phyloP scores from a whole-genome alignment of 2,113 vertebrate genomes.

The Uria aalge region DNA sequence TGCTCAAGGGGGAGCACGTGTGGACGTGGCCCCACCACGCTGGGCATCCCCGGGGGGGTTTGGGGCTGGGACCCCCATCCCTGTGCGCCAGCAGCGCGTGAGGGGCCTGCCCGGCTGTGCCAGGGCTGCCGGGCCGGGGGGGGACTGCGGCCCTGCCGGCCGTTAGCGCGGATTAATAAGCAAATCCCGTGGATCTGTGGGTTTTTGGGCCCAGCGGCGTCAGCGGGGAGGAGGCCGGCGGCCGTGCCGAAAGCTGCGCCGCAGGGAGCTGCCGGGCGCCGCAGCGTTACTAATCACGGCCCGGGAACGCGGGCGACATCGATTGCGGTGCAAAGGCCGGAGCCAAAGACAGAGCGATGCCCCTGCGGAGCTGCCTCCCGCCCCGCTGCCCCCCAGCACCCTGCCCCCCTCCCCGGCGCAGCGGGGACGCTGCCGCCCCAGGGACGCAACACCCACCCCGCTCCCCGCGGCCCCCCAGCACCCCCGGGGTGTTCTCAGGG shows the following conservation, averaged over 20 bases:
- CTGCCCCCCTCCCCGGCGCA: not conserved
- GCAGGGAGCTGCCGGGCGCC: slow-evolving; percentile 13
- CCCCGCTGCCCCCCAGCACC: not conserved
- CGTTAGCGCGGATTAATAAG: not conserved
- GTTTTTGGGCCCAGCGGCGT: not conserved
- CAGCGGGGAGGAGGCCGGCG: not conserved
- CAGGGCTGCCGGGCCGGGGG: not conserved
- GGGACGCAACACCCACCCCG: rapidly evolving
- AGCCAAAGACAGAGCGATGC: not conserved
- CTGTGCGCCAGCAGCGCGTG: rapidly evolving
- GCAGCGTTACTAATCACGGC: slow-evolving; percentile 40
- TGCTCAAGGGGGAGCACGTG: not conserved
- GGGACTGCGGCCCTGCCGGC: not conserved
- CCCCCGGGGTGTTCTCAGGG: not conserved
- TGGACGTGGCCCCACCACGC: rapidly evolving
- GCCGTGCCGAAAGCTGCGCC: not conserved
- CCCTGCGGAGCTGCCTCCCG: not conserved
- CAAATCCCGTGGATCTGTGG: slow-evolving; percentile 28
- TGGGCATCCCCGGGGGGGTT: not conserved
- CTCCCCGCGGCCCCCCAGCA: not conserved
- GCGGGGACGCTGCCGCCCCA: not conserved
- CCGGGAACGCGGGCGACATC: slow-evolving; percentile 3
- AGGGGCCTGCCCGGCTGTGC: not conserved
- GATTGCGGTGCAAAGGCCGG: slow-evolving; percentile 25
- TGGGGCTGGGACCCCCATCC: not conserved